Percentiles rank a stretch among this genome's conserved stretches.
Evolutionary conservation across 2,888 invertebrate species (phyloP).

Genomic region (Tridacna crocea): DNA sequence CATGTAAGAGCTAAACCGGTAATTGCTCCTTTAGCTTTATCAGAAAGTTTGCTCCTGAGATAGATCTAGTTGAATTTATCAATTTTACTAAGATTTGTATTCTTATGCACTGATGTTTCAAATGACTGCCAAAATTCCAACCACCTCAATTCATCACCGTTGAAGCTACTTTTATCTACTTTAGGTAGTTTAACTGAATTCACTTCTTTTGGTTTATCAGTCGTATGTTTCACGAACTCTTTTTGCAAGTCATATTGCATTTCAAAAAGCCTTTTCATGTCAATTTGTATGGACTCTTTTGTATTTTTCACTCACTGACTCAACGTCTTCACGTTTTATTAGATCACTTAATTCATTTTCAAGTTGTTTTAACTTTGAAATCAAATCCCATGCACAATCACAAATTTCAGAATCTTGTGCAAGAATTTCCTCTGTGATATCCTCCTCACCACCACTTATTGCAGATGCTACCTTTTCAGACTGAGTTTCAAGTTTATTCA

Average conservation of each 20-base stretch:
- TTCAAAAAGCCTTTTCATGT: constrained; percentile 7
- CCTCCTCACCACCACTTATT: too few species aligned
- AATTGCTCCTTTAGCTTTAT: constrained; percentile 34
- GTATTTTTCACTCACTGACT: constrained; percentile 10
- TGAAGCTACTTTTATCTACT: constrained; percentile 7
- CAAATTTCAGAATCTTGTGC: too few species aligned
- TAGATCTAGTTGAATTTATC: constrained; percentile 51
- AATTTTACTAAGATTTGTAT: constrained; percentile 23
- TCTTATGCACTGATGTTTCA: constrained; percentile 40
- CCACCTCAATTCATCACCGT: constrained; percentile 40
- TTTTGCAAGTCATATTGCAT: constrained; percentile 10
- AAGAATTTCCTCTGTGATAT: too few species aligned
- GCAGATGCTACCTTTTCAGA: constrained; percentile 5
- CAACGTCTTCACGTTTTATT: background rate
- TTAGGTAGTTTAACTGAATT: background rate
- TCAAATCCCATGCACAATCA: background rate
- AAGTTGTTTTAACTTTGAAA: constrained; percentile 7
- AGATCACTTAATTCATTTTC: constrained; percentile 9
- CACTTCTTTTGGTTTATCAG: constrained; percentile 17
- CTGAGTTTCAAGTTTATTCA: constrained; percentile 10
- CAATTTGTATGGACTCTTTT: background rate
- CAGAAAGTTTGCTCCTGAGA: constrained; percentile 1
- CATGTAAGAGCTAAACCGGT: constrained; percentile 37
- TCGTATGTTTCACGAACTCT: constrained; percentile 11
- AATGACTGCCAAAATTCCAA: too few species aligned